These are phyloP conservation scores for Drosophila arizonae DNA, from an alignment of 1,140 invertebrate genomes.

Conservation along the genomic window DNA sequence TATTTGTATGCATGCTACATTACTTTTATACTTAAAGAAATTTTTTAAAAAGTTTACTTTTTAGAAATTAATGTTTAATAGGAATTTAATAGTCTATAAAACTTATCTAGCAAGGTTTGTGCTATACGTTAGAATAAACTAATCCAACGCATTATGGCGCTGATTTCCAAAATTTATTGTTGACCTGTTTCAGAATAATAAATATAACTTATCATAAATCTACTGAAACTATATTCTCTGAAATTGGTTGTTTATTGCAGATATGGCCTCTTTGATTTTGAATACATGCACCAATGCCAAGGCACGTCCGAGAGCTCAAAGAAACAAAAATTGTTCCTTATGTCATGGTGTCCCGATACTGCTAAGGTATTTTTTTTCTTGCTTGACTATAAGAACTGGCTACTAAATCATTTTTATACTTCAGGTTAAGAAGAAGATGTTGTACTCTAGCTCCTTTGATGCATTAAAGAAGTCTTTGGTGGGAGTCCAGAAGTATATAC, in stretches of 20 bases:
- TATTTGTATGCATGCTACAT: too few species aligned
- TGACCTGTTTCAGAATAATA: too few species aligned
- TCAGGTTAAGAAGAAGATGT: constrained; percentile 98
- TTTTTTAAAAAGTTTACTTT: too few species aligned
- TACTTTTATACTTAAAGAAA: too few species aligned
- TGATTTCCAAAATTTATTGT: too few species aligned
- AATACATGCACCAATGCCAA: constrained; percentile 97
- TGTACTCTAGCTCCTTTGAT: constrained; percentile 98
- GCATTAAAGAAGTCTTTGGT: constrained; percentile 97
- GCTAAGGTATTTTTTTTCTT: constrained; percentile 86
- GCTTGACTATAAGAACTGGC: background rate
- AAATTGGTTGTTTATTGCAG: constrained; percentile 62
- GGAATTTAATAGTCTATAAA: too few species aligned
- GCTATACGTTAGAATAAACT: background rate
- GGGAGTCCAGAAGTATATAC: constrained; percentile 98
- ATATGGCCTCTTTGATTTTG: constrained; percentile 97
- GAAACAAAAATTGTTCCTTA: constrained; percentile 97
- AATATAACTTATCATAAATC: too few species aligned
- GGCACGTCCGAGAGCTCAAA: constrained; percentile 96
- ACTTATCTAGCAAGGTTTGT: too few species aligned
- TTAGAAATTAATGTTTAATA: too few species aligned
- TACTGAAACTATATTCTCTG: background rate
- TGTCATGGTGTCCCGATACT: constrained; percentile 98
- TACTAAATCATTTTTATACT: background rate
- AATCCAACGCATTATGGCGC: too few species aligned